phyloP scores from a whole-genome alignment of 2,797 vertebrate genomes.

The Loriculus beryllinus region DNA sequence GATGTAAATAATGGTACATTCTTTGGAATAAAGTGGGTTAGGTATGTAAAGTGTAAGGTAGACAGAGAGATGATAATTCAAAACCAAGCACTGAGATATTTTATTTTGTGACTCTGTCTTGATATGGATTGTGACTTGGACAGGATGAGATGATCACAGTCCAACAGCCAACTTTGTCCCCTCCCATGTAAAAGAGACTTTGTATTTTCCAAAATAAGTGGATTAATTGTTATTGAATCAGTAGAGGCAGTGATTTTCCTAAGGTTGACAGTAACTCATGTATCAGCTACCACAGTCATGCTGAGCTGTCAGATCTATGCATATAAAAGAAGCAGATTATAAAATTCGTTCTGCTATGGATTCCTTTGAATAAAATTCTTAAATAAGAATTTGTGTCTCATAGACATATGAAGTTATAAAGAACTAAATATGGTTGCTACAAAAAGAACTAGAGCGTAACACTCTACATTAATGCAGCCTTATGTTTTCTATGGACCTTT shows the following conservation, averaged over 20 bases:
- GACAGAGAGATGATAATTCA: not conserved
- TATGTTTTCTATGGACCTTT: not conserved
- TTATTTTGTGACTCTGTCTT: not conserved
- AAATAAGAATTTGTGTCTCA: not conserved
- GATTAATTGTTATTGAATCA: not conserved
- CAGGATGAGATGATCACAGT: not conserved
- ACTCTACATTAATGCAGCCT: not conserved
- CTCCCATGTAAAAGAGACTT: not conserved
- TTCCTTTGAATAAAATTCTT: not conserved
- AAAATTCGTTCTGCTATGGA: not conserved
- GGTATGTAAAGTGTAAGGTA: not conserved
- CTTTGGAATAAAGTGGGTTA: not conserved
- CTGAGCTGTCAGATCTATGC: not conserved
- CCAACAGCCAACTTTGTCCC: not conserved
- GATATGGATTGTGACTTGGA: not conserved
- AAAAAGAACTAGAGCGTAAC: not conserved
- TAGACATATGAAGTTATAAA: not conserved
- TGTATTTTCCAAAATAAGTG: not conserved
- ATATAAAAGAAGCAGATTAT: not conserved
- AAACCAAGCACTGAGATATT: not conserved
- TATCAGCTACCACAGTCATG: not conserved
- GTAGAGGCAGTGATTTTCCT: not conserved
- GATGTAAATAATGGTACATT: not conserved
- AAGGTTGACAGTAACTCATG: not conserved
- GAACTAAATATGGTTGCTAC: not conserved